These are phyloP conservation scores for Psittacula echo DNA, from an alignment of 2,797 vertebrate genomes.

Conservation along the genomic window DNA sequence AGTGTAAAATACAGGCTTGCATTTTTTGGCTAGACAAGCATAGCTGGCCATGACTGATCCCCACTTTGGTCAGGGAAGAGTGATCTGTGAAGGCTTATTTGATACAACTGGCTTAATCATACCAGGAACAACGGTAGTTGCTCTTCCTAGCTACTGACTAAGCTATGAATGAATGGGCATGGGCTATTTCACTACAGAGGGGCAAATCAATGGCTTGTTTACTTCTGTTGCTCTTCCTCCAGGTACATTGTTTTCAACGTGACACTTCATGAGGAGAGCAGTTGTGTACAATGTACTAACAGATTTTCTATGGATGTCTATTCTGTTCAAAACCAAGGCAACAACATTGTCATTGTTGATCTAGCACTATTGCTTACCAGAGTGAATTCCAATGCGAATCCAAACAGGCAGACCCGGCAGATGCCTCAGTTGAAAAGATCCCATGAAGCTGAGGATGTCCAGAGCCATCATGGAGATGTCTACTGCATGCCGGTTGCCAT, in stretches of 20 bases:
- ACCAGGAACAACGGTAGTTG: not conserved
- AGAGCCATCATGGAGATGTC: constrained; percentile 96
- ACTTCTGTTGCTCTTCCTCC: not conserved
- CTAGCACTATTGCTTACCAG: constrained; percentile 80
- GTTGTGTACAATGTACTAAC: not conserved
- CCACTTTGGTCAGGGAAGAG: not conserved
- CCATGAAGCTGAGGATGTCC: constrained; percentile 94
- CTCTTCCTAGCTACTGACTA: not conserved
- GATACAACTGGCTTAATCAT: not conserved
- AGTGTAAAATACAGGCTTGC: not conserved
- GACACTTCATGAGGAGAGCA: not conserved
- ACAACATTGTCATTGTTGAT: not conserved
- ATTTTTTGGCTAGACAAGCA: not conserved
- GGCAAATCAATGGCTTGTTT: not conserved
- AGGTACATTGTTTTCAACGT: not conserved
- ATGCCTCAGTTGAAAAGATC: constrained; percentile 91
- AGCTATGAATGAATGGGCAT: not conserved
- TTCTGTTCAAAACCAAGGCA: constrained; percentile 1
- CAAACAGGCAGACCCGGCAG: constrained; percentile 94
- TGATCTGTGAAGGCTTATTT: not conserved
- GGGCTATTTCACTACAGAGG: not conserved
- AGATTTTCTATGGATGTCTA: not conserved
- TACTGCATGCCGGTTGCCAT: constrained; percentile 91
- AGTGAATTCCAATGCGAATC: constrained; percentile 97
- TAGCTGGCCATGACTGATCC: not conserved